Evolutionary conservation across 2,888 invertebrate genomes (phyloP).

Genomic region (Eristalinus sepulchralis): DNA sequence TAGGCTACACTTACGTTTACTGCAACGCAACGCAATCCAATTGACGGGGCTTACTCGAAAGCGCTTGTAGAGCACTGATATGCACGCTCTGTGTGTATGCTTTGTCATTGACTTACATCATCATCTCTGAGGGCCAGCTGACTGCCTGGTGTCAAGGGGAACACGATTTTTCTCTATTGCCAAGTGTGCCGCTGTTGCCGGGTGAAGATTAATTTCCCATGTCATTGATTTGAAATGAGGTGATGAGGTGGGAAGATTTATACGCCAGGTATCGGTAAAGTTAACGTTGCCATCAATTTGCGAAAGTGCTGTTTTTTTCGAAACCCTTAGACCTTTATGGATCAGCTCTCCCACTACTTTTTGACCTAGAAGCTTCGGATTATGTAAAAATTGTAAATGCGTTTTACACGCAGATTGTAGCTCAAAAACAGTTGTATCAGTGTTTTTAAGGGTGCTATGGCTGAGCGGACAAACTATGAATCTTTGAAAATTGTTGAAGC

Average conservation of each 20-base stretch:
- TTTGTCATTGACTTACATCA: conserved; percentile 23
- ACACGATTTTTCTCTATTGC: background rate
- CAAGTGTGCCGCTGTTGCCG: background rate
- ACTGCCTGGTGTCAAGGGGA: background rate
- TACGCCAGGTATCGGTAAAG: no score
- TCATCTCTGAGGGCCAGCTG: background rate
- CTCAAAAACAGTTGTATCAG: no score
- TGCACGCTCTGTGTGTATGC: background rate
- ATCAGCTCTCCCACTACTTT: no score
- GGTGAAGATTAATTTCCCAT: background rate
- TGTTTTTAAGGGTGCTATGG: no score
- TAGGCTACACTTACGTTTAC: background rate
- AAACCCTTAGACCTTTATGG: no score
- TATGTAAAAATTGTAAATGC: no score
- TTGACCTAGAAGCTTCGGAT: no score
- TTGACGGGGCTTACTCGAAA: background rate
- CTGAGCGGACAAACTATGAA: no score
- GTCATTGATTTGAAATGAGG: background rate
- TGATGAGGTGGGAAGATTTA: background rate
- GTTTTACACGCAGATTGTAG: no score
- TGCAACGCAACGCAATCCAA: conserved; percentile 14
- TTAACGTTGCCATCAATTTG: no score
- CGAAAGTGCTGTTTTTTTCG: no score
- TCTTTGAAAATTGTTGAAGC: no score
- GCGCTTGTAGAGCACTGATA: background rate